These are phyloP conservation scores for Aphelenchoides besseyi DNA, from an alignment of 1,140 invertebrate species.

Conservation along the genomic window DNA sequence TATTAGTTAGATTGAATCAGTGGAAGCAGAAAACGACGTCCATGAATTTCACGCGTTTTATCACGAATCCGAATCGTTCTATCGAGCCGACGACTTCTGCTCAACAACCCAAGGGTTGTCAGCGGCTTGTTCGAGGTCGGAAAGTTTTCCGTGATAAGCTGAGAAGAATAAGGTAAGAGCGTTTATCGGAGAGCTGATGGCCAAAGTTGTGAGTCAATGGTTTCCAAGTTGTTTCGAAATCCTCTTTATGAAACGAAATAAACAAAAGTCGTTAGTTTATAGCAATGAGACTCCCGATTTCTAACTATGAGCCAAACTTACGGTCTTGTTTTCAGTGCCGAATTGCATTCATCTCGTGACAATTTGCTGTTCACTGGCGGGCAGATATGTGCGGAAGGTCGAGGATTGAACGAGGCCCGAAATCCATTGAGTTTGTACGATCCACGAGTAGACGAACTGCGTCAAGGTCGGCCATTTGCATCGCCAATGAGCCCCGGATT, in stretches of 20 bases:
- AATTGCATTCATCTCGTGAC: constrained; percentile 12
- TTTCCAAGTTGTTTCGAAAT: constrained; percentile 4
- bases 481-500: neutral
- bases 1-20: no score
- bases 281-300: no score
- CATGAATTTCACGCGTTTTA: constrained; percentile 8
- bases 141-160: constrained; percentile 1
- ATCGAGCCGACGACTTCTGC: neutral
- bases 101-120: neutral
- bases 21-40: no score
- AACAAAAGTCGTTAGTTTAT: no score
- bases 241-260: no score
- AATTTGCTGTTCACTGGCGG: neutral
- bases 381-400: neutral
- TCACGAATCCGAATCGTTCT: neutral
- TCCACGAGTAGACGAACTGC: neutral
- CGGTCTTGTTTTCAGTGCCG: neutral
- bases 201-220: neutral
- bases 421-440: constrained; percentile 4
- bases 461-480: neutral
- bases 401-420: neutral
- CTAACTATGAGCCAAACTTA: no score
- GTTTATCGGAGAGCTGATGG: neutral
- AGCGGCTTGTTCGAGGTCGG: constrained; percentile 5
- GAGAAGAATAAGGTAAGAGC: neutral